phyloP scores from a whole-genome alignment of 2,797 vertebrate genomes.

The Poecilia velifera region DNA sequence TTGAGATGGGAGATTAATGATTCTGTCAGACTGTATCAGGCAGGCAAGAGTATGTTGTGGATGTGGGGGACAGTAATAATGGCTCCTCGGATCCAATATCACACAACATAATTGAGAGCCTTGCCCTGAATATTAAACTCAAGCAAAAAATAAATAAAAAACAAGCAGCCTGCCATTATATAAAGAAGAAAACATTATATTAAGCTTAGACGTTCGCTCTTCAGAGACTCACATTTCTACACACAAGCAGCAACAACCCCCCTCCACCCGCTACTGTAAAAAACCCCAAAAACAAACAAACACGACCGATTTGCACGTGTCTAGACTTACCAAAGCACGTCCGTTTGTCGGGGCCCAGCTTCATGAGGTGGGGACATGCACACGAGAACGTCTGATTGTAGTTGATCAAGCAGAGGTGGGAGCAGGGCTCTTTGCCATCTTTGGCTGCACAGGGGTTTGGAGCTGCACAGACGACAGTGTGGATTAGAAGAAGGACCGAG shows the following conservation, averaged over 20 bases:
- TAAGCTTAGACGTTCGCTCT: not conserved
- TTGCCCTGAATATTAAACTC: slow-evolving; percentile 74
- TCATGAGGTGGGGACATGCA: slow-evolving; percentile 95
- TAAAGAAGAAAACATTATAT: not conserved
- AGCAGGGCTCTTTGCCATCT: slow-evolving; percentile 89
- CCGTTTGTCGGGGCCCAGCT: slow-evolving; percentile 86
- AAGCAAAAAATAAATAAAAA: slow-evolving; percentile 45
- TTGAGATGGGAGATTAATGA: slow-evolving; percentile 55
- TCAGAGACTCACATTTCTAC: not conserved
- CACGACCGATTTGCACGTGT: not conserved
- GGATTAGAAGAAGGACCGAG: not conserved
- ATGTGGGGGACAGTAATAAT: slow-evolving; percentile 54
- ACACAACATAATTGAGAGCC: slow-evolving; percentile 70
- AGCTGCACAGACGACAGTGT: slow-evolving; percentile 68
- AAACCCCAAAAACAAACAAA: no score
- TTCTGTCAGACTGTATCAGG: slow-evolving; percentile 41
- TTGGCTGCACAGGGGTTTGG: slow-evolving; percentile 93
- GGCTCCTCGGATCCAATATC: slow-evolving; percentile 70
- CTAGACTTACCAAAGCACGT: slow-evolving; percentile 88
- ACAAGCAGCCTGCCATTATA: slow-evolving; percentile 16
- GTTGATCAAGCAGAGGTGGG: slow-evolving; percentile 95
- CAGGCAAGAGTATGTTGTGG: slow-evolving; percentile 44
- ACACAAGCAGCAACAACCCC: not conserved
- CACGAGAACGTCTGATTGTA: slow-evolving; percentile 93
- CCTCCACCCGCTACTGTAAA: no score